Conservation (phyloP, 2,797 vertebrate species). For the Sparus aurata region DNA sequence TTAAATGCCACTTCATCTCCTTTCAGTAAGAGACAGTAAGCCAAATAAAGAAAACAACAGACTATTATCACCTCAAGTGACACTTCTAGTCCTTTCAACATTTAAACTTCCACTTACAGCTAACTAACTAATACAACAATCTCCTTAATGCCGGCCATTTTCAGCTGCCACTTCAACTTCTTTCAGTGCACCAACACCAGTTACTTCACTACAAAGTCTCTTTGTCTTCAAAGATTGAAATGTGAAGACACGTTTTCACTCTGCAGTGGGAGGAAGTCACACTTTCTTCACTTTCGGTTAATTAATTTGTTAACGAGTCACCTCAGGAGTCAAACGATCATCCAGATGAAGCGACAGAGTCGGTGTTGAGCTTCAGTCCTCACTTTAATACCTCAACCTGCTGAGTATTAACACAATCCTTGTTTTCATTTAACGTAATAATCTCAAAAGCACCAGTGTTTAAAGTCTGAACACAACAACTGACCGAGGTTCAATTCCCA, state of each 20-base stretch:
- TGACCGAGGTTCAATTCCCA: constrained; percentile 26
- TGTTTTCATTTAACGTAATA: neutral
- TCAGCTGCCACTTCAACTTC: neutral
- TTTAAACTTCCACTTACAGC: no score
- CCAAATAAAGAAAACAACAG: no score
- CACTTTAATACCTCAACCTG: constrained; percentile 2
- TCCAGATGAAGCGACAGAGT: neutral
- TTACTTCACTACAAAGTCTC: neutral
- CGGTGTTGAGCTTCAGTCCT: neutral
- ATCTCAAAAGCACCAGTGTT: neutral
- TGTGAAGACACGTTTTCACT: neutral
- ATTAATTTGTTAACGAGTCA: neutral
- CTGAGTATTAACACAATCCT: neutral
- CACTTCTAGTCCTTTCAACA: no score
- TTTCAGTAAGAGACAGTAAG: no score
- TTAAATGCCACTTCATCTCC: neutral
- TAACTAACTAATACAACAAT: no score
- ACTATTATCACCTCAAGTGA: no score
- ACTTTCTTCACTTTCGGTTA: constrained; percentile 9
- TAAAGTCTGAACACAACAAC: constrained; percentile 31
- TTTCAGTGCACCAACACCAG: neutral
- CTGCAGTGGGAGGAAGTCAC: no score
- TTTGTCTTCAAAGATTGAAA: constrained; percentile 2
- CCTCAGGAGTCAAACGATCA: neutral
- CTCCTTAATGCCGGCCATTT: no score